Percentiles rank a stretch among this genome's conserved stretches.
phyloP scores from a whole-genome alignment of 2,888 invertebrate genomes.

The Agrotis ipsilon region DNA sequence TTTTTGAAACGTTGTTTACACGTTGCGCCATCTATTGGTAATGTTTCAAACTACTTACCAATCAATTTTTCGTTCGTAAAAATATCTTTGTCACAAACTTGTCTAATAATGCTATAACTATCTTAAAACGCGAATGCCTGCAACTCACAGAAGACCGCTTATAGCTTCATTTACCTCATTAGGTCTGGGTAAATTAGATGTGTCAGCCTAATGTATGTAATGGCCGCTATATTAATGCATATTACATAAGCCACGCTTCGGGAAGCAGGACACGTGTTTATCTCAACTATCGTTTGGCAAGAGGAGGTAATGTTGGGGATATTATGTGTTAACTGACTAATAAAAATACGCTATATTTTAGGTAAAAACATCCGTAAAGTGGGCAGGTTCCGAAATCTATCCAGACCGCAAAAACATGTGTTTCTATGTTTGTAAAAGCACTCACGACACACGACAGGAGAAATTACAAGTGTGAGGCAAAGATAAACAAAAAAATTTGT shows the following conservation, averaged over 20 bases:
- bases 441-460: too few relatives aligned
- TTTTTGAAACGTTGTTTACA: too few relatives aligned
- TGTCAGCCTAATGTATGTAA: conserved; percentile 48
- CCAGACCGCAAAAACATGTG: too few relatives aligned
- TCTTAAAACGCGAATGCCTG: conserved; percentile 14
- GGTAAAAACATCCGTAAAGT: background rate
- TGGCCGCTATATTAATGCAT: conserved; percentile 50
- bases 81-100: too few relatives aligned
- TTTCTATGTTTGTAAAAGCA: too few relatives aligned
- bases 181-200: conserved; percentile 51
- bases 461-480: too few relatives aligned
- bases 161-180: conserved; percentile 55
- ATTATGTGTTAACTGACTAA: background rate
- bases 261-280: conserved; percentile 33
- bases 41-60: too few relatives aligned
- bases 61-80: too few relatives aligned
- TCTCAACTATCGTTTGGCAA: conserved; percentile 27
- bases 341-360: background rate
- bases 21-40: too few relatives aligned
- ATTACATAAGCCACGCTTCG: conserved; percentile 45
- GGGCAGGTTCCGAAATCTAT: too few relatives aligned
- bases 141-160: conserved; percentile 27
- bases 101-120: conserved; percentile 8
- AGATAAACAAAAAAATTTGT: too few relatives aligned
- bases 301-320: conserved; percentile 14